Base-by-base conservation (phyloP, 2,888 invertebrate genomes). In the Ceramica pisi region DNA sequence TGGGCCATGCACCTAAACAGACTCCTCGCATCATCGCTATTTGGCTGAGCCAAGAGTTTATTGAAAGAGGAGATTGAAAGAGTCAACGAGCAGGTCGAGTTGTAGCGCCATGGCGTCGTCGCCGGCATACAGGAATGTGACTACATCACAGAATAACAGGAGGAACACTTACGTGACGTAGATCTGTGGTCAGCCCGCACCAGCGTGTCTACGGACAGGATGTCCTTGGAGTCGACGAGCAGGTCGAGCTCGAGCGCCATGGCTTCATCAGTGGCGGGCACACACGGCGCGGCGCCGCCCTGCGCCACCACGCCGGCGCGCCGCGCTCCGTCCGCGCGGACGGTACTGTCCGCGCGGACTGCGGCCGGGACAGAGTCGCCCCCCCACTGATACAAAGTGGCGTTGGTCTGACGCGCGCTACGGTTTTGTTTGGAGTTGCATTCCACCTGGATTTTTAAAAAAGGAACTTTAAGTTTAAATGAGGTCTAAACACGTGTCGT, bases 151-250 rank as follows among this genome's bases (percentile, higher is more conserved):
- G 16, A 2, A 23, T 3, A 23, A 19, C 1, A 8, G 19, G 16
- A 16, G 8, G n/a, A 55, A 57, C 55, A 90, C 92, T 90, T 82
- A 94, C 94, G 90, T 35, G 81, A 75, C 6, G 91, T 89, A 95
- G 91, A 89, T 4, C 91, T 90, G 76, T 95, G 95, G 74, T 95
- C 97, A 5, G 97, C 97, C 61, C 97, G 96, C 21, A 97, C 95
- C 38, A 97, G 93, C 38, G 97, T 97, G 87, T 97, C 97, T 0
- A 97, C 96, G 0, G 97, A 94, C 60, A 96, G 90, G 50, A 97
- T 94, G 23, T 96, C 95, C 81, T 95, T 96, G 1, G 95, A 91
- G 1, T 94, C 95, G 1, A 96, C 96, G 35, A 94, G 86, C 91
- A 96, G 87, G 75, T 96, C 95, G 16, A 96, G 81, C 78, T 95